Conservation (phyloP, 2,797 vertebrate species). For the Enteromius afrohamiltoni region DNA sequence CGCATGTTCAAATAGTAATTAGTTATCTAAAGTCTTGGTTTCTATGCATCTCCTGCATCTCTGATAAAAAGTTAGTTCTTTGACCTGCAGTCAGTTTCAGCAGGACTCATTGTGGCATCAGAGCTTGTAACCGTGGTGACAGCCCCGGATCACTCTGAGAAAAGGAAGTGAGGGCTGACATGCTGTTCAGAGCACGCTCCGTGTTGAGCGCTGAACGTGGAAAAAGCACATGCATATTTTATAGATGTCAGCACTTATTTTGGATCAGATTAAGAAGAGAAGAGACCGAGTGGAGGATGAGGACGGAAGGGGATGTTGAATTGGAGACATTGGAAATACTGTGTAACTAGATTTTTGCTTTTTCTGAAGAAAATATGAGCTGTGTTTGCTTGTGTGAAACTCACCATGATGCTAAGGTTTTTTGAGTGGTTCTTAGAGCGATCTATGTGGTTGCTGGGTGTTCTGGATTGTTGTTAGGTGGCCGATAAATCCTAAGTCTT, state of each 20-base stretch:
- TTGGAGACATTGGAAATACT: slow-evolving; percentile 15
- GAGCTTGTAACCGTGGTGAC: slow-evolving; percentile 35
- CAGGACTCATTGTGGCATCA: slow-evolving; percentile 12
- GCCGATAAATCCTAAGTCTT: background rate
- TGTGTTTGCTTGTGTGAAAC: background rate
- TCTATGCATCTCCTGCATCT: background rate
- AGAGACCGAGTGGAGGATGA: slow-evolving; percentile 39
- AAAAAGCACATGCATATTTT: slow-evolving; percentile 61
- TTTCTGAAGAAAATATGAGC: slow-evolving; percentile 11
- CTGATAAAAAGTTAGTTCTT: slow-evolving; percentile 1
- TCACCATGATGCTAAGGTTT: background rate
- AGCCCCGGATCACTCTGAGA: slow-evolving; percentile 33
- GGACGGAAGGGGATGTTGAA: slow-evolving; percentile 21
- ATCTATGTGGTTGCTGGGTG: background rate
- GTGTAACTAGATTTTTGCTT: background rate
- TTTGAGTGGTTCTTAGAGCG: background rate
- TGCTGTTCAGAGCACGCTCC: slow-evolving; percentile 40
- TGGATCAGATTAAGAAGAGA: slow-evolving; percentile 54
- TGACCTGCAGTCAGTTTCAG: slow-evolving; percentile 20
- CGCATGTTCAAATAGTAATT: background rate
- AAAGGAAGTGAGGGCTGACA: slow-evolving; percentile 45
- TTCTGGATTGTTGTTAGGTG: background rate
- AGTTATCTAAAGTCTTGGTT: background rate
- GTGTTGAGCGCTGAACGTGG: slow-evolving; percentile 27
- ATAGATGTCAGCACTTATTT: slow-evolving; percentile 61